Conservation (phyloP, 1,140 invertebrate genomes). For the Lepidostoma basale region DNA sequence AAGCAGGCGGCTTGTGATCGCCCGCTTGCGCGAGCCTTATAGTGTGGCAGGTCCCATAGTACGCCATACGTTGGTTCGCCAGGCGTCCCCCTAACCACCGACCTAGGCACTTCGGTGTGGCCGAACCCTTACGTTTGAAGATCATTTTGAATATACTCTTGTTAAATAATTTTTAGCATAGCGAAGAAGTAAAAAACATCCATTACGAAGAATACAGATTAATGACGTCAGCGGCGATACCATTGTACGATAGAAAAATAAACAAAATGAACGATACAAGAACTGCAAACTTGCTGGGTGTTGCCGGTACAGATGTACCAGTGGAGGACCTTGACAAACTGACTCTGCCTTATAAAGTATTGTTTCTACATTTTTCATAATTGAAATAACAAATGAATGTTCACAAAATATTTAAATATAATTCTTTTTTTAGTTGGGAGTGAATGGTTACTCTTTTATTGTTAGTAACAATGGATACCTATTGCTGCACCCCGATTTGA, state of each 20-base stretch:
- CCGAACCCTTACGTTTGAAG: too few relatives aligned
- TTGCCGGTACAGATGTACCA: conserved; percentile 93
- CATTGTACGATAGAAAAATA: conserved; percentile 78
- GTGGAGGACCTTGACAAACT: conserved; percentile 87
- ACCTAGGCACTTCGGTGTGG: too few relatives aligned
- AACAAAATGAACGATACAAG: conserved; percentile 64
- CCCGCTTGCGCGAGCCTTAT: too few relatives aligned
- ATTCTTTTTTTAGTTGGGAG: conserved; percentile 76
- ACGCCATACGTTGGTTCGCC: too few relatives aligned
- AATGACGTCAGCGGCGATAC: conserved; percentile 84
- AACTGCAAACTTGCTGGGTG: conserved; percentile 82
- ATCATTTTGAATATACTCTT: not conserved
- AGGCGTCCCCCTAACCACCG: too few relatives aligned
- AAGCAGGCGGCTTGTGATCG: too few relatives aligned
- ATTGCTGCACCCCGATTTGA: conserved; percentile 77
- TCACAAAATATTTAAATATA: too few relatives aligned
- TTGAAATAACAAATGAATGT: too few relatives aligned
- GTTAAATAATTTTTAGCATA: conserved; percentile 49
- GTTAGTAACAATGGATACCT: conserved; percentile 97
- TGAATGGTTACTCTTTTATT: conserved; percentile 94
- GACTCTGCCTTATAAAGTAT: conserved; percentile 78
- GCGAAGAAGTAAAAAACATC: conserved; percentile 20
- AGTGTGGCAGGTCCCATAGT: too few relatives aligned
- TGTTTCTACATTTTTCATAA: not conserved
- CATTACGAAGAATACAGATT: conserved; percentile 64